phyloP scores from a whole-genome alignment of 1,140 invertebrate genomes.

The Zaprionus ornatus region DNA sequence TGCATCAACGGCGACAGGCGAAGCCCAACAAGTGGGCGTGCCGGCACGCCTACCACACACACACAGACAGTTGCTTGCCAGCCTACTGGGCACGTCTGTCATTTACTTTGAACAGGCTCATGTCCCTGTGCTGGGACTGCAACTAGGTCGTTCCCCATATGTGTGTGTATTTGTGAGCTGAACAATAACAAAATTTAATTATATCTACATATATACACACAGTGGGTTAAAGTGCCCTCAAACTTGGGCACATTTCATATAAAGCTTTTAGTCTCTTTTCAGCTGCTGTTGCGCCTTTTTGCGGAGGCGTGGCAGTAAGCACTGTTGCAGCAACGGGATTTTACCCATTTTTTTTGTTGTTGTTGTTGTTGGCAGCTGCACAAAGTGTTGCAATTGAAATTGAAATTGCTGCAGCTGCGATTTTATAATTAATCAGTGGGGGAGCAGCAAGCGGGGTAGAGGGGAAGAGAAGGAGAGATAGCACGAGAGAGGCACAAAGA shows the following conservation, averaged over 20 bases:
- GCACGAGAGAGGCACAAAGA: no score
- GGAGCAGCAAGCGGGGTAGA: background rate
- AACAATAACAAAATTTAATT: conserved; percentile 44
- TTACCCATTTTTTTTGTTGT: background rate
- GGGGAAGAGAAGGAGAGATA: background rate
- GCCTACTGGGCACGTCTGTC: conserved; percentile 22
- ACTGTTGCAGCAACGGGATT: background rate
- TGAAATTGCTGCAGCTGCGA: conserved; percentile 38
- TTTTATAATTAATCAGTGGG: conserved; percentile 42
- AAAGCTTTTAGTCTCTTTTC: conserved; percentile 1
- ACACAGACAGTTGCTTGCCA: background rate
- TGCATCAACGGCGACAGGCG: conserved; percentile 19
- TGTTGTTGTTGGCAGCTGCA: background rate
- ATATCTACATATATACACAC: conserved; percentile 36
- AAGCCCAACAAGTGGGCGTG: conserved; percentile 66
- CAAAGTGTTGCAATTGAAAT: conserved; percentile 15
- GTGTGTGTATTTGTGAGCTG: no score
- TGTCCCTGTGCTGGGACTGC: conserved; percentile 49
- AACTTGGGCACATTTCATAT: conserved; percentile 33
- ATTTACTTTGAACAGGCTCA: conserved; percentile 37
- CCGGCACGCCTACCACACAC: background rate
- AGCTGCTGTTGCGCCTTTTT: background rate
- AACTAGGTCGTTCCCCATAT: conserved; percentile 44
- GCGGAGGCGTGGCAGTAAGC: background rate
- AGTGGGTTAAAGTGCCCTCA: background rate